These are phyloP conservation scores for Cheilosia vernalis DNA, from an alignment of 2,888 invertebrate species.

Conservation along the genomic window DNA sequence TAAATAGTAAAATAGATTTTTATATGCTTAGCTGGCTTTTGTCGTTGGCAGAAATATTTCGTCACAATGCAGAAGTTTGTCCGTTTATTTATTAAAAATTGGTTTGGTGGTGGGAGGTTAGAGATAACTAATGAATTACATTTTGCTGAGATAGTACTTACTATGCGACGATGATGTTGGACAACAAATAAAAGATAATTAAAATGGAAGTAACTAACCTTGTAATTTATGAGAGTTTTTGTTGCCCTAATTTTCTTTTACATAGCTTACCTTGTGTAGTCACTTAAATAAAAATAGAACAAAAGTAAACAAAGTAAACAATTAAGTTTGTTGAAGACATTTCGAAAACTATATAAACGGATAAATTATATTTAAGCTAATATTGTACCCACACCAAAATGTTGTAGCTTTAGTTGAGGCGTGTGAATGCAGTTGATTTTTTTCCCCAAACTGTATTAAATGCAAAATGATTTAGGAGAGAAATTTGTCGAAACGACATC, in stretches of 20 bases:
- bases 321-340: slow-evolving; percentile 4
- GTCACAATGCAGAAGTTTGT: slow-evolving; percentile 36
- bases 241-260: slow-evolving; percentile 32
- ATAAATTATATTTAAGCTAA: slow-evolving; percentile 16
- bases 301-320: slow-evolving; percentile 32
- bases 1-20: slow-evolving; percentile 27
- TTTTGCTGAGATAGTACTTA: slow-evolving; percentile 59
- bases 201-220: slow-evolving; percentile 42
- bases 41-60: slow-evolving; percentile 34
- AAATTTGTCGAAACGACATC: background rate
- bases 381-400: slow-evolving; percentile 43
- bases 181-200: slow-evolving; percentile 25
- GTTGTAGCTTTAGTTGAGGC: slow-evolving; percentile 46
- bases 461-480: background rate
- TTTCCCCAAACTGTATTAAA: background rate
- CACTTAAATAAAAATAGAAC: slow-evolving; percentile 16
- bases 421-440: slow-evolving; percentile 10
- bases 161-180: slow-evolving; percentile 45
- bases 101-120: slow-evolving; percentile 21
- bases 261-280: slow-evolving; percentile 56
- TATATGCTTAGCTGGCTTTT: slow-evolving; percentile 60
- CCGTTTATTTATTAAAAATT: slow-evolving; percentile 10
- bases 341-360: slow-evolving; percentile 17
- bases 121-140: slow-evolving; percentile 36
- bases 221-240: background rate